phyloP scores from a whole-genome alignment of 2,797 vertebrate genomes.

The Channallabes apus region DNA sequence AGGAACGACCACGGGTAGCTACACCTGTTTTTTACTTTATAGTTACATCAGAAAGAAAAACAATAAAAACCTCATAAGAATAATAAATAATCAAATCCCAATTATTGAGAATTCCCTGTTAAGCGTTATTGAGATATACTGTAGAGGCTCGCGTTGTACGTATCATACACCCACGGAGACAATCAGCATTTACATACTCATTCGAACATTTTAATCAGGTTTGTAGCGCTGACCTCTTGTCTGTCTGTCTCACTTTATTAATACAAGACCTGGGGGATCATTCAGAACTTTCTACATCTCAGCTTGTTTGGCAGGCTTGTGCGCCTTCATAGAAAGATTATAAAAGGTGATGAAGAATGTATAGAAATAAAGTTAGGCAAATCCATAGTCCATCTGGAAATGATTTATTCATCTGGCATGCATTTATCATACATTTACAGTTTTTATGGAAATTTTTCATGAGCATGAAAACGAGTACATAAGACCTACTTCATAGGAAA shows the following conservation, averaged over 20 bases:
- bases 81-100: conserved; percentile 64
- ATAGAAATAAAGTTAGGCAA: not conserved
- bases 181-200: conserved; percentile 66
- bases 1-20: conserved; percentile 64
- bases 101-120: conserved; percentile 71
- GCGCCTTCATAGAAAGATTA: not conserved
- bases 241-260: not conserved
- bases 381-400: not conserved
- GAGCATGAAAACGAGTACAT: not conserved
- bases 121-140: conserved; percentile 73
- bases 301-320: conserved; percentile 10
- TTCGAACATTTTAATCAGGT: conserved; percentile 66
- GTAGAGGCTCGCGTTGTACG: not conserved
- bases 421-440: not conserved
- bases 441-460: not conserved
- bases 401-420: not conserved
- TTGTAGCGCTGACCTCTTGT: conserved; percentile 54
- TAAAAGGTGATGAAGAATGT: not conserved
- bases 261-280: conserved; percentile 56
- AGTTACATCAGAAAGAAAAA: not conserved
- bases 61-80: conserved; percentile 20
- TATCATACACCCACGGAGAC: conserved; percentile 3
- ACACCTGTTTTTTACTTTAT: conserved; percentile 66
- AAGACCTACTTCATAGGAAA: not conserved
- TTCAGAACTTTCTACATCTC: conserved; percentile 42